Evolutionary conservation across 1,140 invertebrate species (phyloP).

Genomic region (Andricus grossulariae): DNA sequence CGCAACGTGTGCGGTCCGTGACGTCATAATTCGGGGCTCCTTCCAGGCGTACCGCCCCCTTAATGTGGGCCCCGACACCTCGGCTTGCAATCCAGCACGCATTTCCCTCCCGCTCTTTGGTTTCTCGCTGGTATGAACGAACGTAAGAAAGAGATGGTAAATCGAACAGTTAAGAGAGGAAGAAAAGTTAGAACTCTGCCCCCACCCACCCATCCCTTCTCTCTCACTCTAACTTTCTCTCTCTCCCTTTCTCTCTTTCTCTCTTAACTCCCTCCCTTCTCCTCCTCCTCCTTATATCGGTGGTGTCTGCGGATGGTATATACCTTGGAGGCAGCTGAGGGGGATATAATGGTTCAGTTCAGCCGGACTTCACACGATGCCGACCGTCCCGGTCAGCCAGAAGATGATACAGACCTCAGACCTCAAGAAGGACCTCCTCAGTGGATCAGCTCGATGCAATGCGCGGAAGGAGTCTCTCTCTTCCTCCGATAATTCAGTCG

Average conservation of each 20-base stretch:
- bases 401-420: slow-evolving; percentile 71
- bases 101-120: slow-evolving; percentile 55
- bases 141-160: slow-evolving; percentile 35
- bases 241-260: not conserved
- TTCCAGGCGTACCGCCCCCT: slow-evolving; percentile 73
- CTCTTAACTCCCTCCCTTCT: no score
- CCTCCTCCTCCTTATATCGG: slow-evolving; percentile 38
- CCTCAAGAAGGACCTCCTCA: slow-evolving; percentile 63
- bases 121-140: slow-evolving; percentile 40
- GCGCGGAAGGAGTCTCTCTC: slow-evolving; percentile 52
- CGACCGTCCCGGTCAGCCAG: slow-evolving; percentile 61
- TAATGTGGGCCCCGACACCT: slow-evolving; percentile 74
- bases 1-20: slow-evolving; percentile 75
- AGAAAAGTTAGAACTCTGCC: slow-evolving; percentile 38
- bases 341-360: slow-evolving; percentile 70
- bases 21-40: slow-evolving; percentile 76
- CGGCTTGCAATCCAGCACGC: slow-evolving; percentile 68
- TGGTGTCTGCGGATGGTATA: slow-evolving; percentile 63
- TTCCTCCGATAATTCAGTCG: slow-evolving; percentile 29
- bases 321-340: slow-evolving; percentile 67
- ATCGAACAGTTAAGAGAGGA: slow-evolving; percentile 48
- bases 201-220: not conserved
- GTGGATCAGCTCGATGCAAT: slow-evolving; percentile 42
- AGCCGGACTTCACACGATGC: slow-evolving; percentile 75
- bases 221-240: no score